Percentiles rank a stretch among this genome's conserved stretches.
Evolutionary conservation across 1,140 invertebrate genomes (phyloP).

Genomic region (Bombus breviceps): DNA sequence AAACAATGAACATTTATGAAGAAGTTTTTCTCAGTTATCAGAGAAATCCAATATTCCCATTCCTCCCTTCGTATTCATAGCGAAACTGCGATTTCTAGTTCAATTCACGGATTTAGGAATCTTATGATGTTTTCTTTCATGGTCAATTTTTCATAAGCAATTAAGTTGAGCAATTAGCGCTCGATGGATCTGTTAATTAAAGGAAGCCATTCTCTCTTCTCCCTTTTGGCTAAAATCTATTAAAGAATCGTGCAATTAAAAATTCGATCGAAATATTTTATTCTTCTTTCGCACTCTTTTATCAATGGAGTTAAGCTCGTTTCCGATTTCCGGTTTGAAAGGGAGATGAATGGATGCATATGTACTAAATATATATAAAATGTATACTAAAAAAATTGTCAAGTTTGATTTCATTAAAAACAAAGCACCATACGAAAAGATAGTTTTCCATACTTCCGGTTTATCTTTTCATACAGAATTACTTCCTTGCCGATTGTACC

Average conservation of each 20-base stretch:
- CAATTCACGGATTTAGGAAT: no score
- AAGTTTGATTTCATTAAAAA: no score
- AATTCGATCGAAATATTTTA: neutral
- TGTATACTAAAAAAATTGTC: no score
- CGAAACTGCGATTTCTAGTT: no score
- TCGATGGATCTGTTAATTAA: neutral
- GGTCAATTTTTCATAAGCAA: neutral
- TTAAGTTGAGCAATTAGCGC: neutral
- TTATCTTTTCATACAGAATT: no score
- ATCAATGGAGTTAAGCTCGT: neutral
- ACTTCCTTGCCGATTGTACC: no score
- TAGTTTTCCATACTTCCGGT: no score
- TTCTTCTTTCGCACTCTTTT: neutral
- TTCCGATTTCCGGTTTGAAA: no score
- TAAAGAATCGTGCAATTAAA: neutral
- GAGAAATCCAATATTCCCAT: neutral
- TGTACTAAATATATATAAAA: no score
- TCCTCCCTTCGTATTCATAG: neutral
- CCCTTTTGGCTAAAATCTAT: neutral
- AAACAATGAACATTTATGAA: neutral
- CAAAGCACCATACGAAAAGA: no score
- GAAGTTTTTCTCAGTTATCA: neutral
- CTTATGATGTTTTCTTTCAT: no score
- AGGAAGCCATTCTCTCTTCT: neutral
- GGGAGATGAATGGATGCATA: no score